Conservation (phyloP, 2,113 vertebrate genomes). For the Protomyctophum bolini region DNA sequence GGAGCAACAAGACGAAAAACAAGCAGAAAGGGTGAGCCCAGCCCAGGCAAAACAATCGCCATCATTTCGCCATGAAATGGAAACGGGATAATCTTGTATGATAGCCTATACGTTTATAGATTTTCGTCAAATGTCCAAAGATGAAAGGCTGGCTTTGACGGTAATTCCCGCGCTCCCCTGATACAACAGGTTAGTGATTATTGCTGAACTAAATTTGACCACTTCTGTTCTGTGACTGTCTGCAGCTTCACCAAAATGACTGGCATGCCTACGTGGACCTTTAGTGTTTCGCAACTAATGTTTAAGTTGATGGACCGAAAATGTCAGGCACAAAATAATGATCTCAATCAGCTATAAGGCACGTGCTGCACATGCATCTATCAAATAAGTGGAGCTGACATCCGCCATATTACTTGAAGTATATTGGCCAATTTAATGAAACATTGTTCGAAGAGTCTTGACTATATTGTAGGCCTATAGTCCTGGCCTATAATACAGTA, state of each 20-base stretch:
- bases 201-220: background rate
- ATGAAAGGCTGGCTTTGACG: conserved; percentile 64
- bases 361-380: background rate
- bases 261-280: no score
- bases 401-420: no score
- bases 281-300: conserved; percentile 32
- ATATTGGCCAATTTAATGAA: no score
- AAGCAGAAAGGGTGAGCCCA: conserved; percentile 47
- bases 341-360: no score
- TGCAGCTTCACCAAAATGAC: no score
- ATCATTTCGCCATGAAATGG: conserved; percentile 26
- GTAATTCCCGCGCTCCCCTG: conserved; percentile 59
- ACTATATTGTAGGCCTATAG: background rate
- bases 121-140: background rate
- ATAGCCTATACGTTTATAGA: conserved; percentile 1
- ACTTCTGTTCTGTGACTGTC: background rate
- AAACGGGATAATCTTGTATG: conserved; percentile 16
- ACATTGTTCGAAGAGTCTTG: background rate
- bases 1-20: conserved; percentile 59
- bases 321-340: no score
- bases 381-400: no score
- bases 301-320: no score
- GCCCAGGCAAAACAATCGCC: background rate
- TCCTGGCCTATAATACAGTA: background rate
- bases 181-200: conserved; percentile 75